Evolutionary conservation across 2,113 vertebrate genomes (phyloP), one percentile per base, ranked within the genome.

Genomic region (Eclectus roratus): DNA sequence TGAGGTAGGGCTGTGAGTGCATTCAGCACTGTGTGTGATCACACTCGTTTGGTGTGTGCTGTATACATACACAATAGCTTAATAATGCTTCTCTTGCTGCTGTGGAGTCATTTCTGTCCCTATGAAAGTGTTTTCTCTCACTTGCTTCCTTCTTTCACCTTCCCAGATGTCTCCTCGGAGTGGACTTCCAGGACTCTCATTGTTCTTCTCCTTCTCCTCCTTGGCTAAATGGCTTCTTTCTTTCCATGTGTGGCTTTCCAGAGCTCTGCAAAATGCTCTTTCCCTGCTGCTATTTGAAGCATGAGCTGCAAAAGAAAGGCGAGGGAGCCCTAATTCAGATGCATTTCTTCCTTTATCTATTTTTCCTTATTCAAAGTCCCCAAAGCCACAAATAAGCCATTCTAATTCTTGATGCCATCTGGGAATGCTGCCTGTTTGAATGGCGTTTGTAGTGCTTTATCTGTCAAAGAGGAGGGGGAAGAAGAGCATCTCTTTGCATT

Each of bases 71-170:
- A 9, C 73, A 74, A 47, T 29, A 47, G 17, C n/a, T 79, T 33
- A 39, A 49, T 73, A 61, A n/a, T 25, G 60, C 81, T 68, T 56
- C 63, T 66, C 52, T 39, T 61, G 94, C 79, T 84, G 35, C 39
- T 88, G 53, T 46, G 63, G 35, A 78, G 80, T 80, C 53, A 41
- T 76, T 61, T 71, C 31, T 83, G 0, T 86, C 69, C 73, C 88
- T 74, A 43, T 61, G 41, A 53, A 4, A 43, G 35, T 81, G 69
- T 84, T 93, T 94, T 64, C 47, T 84, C 78, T 71, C 2, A 4
- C 80, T 83, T 39, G 58, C 35, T 91, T 94, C 91, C 91, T 94
- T 33, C 86, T 92, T 91, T 91, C 91, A 76, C 93, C 91, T 97
- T 87, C 86, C 89, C 86, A 92, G 83, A 58, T 92, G 89, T 61